Evolutionary conservation across 2,888 invertebrate species (phyloP), one percentile per base, ranked within the genome.

Genomic region (Hedya salicella): DNA sequence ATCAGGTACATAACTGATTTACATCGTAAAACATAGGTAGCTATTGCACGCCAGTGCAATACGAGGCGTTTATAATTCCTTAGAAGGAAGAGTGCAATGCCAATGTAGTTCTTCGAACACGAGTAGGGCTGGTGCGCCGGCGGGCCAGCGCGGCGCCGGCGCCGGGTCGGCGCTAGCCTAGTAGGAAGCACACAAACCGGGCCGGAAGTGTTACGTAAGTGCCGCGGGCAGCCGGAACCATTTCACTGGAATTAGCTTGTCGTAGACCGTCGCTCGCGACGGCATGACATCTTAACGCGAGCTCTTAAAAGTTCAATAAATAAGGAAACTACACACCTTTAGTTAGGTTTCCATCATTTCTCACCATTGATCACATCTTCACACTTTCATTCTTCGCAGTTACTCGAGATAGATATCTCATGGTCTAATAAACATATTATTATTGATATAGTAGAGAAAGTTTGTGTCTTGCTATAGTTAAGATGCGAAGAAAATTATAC

Each of bases 231-330:
- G 50, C 56, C 69, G 67, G 68, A 68, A 69, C 66, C 68, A 69
- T 72, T 72, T 72, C 71, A 70, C 71, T 68, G 40, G 39, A 48
- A 62, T 57, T 60, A 46, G 44, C 56, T n/a, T 46, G 44, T 39
- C 30, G 59, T 60, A 42, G 25, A 6, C n/a, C 42, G 25, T 21
- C 49, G 30, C 30, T 21, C 46, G 36, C 53, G 19, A 44, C n/a
- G n/a, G 19, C 21, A 30, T 9, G 57, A 44, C 57, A 64, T 48
- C 48, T 40, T 21, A 32, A 19, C 25, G 25, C 46, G n/a, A 48
- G 57, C 48, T 11, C 32, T 14, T n/a, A n/a, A n/a, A n/a, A n/a
- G 40, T 36, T 2, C 36, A 36, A 6, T 36, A 8, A 36, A n/a
- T n/a, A n/a, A 25, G 6, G 25, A 3, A 25, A 4, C 5, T 25